Base-by-base conservation (phyloP, 2,888 invertebrate species). In the Torymus texanus region DNA sequence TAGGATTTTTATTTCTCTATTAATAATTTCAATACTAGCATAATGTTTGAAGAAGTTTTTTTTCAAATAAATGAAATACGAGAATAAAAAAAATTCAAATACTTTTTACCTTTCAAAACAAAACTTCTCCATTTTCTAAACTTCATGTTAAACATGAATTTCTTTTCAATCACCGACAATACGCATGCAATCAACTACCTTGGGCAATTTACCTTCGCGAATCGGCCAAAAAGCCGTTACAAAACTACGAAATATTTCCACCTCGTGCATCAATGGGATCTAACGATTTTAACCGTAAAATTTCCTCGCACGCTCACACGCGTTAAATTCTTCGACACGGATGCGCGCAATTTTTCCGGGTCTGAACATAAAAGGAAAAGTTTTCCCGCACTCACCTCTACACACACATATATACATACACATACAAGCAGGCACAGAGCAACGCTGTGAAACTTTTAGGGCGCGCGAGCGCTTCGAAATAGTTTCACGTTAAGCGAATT, bases 401-500 rank as follows among this genome's bases (percentile, higher is more conserved):
- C 12, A 53, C 16, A 53, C 4, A n/a, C 12, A 53, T 13, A 53
- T 3, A n/a, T 2, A 58, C 11, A 62, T 1, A 53, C 12, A 16
- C 0, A 12, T 5, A 66, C n/a, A 18, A 3, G 29, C 29, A 13
- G 3, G 62, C 21, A 29, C 12, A 5, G 13, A 18, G 14, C 2
- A 50, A 61, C 29, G 29, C 29, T 29, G 50, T 11, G 56, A 68
- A 78, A 78, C 73, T 78, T 78, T 78, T 58, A n/a, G 66, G 53
- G 56, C 16, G 5, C 13, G 16, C 18, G 16, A 55, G 62, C 16
- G 56, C 66, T 53, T 62, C 50, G 55, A 72, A 76, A 79, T 75
- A 75, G 79, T 79, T 79, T 71, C 58, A 18, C 66, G 66, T 72
- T 76, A 72, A 79, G 70, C 72, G 75, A 79, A 78, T 81, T 72